Conservation (phyloP, 92 coral and sea anemone species). For the Epizoanthus scotinus region DNA sequence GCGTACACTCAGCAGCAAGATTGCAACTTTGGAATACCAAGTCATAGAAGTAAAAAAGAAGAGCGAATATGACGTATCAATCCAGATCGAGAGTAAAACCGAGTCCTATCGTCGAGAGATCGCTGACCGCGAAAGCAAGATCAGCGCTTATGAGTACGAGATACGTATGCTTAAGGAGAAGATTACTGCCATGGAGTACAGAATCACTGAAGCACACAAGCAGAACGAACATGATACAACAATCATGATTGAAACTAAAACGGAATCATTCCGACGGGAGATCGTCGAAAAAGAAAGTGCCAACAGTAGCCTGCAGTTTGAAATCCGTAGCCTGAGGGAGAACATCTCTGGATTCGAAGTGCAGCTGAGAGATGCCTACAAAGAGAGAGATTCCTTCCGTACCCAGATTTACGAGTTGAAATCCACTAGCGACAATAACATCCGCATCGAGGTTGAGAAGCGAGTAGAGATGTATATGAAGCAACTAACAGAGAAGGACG, state of each 20-base stretch:
- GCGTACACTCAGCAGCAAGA: slow-evolving; percentile 20
- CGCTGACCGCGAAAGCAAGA: slow-evolving; percentile 8
- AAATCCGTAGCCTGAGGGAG: slow-evolving; percentile 2
- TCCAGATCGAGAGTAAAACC: slow-evolving; percentile 45
- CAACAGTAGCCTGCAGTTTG: slow-evolving; percentile 38
- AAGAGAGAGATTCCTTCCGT: slow-evolving; percentile 52
- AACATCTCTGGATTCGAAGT: slow-evolving; percentile 36
- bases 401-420: slow-evolving; percentile 34
- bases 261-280: slow-evolving; percentile 48
- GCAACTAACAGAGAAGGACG: slow-evolving; percentile 46
- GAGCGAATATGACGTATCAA: slow-evolving; percentile 39
- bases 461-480: slow-evolving; percentile 31
- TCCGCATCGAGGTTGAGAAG: slow-evolving; percentile 42
- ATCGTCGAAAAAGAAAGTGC: slow-evolving; percentile 41
- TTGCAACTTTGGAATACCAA: slow-evolving; percentile 26
- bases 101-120: slow-evolving; percentile 46
- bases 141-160: slow-evolving; percentile 14
- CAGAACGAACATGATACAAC: slow-evolving; percentile 43
- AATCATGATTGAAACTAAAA: slow-evolving; percentile 45
- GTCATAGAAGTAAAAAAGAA: slow-evolving; percentile 3
- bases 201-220: slow-evolving; percentile 14
- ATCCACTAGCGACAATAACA: slow-evolving; percentile 30
- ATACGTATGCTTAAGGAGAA: slow-evolving; percentile 34
- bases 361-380: slow-evolving; percentile 42
- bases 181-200: slow-evolving; percentile 40